phyloP scores from a whole-genome alignment of 2,888 invertebrate genomes.

The Tachina grossa region DNA sequence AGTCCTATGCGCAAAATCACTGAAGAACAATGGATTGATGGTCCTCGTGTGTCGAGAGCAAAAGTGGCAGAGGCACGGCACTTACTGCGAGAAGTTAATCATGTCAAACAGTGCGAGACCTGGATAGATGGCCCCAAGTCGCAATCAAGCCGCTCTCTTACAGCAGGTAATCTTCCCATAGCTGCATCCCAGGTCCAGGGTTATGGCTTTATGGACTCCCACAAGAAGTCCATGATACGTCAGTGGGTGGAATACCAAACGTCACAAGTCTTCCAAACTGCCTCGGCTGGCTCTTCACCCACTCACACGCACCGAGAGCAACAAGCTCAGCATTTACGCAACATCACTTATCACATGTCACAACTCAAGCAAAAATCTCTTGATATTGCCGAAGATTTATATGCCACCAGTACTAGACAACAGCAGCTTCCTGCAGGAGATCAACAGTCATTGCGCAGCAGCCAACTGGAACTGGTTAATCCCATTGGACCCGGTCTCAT shows the following conservation, averaged over 20 bases:
- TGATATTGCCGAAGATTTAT: conserved; percentile 74
- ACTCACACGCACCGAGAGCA: conserved; percentile 76
- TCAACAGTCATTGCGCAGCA: conserved; percentile 81
- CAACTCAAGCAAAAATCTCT: conserved; percentile 85
- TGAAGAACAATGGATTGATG: conserved; percentile 98
- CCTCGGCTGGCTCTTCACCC: conserved; percentile 85
- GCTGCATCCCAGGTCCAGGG: conserved; percentile 82
- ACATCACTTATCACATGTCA: conserved; percentile 84
- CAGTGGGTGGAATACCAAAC: conserved; percentile 97
- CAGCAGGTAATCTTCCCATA: conserved; percentile 80
- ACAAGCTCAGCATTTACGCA: conserved; percentile 83
- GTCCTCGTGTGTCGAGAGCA: conserved; percentile 93
- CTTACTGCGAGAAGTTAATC: conserved; percentile 89
- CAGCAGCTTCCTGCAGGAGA: conserved; percentile 75
- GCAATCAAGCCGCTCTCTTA: conserved; percentile 83
- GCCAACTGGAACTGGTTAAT: conserved; percentile 84
- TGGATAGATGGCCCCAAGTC: conserved; percentile 98
- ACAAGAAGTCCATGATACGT: conserved; percentile 95
- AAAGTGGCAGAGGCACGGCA: conserved; percentile 92
- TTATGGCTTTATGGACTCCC: conserved; percentile 95
- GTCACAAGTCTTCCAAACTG: conserved; percentile 87
- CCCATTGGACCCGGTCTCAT: conserved; percentile 86
- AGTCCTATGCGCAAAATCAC: conserved; percentile 84
- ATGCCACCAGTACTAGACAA: conserved; percentile 70
- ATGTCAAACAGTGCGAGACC: conserved; percentile 92